Base-by-base conservation (phyloP, 2,113 vertebrate species). In the Cyprinodon variegatus region DNA sequence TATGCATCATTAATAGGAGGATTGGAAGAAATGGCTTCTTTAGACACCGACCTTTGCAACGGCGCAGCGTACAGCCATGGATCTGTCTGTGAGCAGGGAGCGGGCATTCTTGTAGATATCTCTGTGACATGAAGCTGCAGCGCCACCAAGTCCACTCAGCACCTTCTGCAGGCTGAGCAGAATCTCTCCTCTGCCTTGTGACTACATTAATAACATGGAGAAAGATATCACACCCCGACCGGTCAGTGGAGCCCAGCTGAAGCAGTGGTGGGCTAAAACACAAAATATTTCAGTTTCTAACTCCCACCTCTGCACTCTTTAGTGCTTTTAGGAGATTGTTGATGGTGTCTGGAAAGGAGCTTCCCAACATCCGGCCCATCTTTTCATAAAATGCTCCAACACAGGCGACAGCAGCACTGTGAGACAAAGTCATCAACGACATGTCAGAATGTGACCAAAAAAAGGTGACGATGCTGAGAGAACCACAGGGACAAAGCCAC, bases 371-470 rank as follows among this genome's bases (percentile, higher is more conserved):
- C 86, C 98, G 94, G 48, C 98, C 98, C 97, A 99, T 99, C 93
- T 98, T 97, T 92, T 99, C 97, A 92, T 99, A 99, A 93, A 99
- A 99, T 13, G 97, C 97, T 66, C 98, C 98, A 66, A 99, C 96
- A 90, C 98, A 99, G 3, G 97, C 97, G 88, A 99, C 98, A 4
- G 97, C 97, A 91, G 98, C 97, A 67, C 98, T 99, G 73, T 1
- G 69, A 90, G 64, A 65, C 76, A 82, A 61, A 22, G 6, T 3
- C n/a, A 61, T 12, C 13, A 43, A 70, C 10, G 65, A 22, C 69
- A 65, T n/a, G 36, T 4, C 0, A 0, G 1, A 11, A 39, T 68
- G 48, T 3, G 10, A 29, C 2, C 12, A 60, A n/a, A 74, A 64
- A 41, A 41, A 41, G 41, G 41, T 41, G 41, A 41, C 9, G 3